phyloP scores from a whole-genome alignment of 2,113 vertebrate genomes.

The Chamaetylas fuelleborni region DNA sequence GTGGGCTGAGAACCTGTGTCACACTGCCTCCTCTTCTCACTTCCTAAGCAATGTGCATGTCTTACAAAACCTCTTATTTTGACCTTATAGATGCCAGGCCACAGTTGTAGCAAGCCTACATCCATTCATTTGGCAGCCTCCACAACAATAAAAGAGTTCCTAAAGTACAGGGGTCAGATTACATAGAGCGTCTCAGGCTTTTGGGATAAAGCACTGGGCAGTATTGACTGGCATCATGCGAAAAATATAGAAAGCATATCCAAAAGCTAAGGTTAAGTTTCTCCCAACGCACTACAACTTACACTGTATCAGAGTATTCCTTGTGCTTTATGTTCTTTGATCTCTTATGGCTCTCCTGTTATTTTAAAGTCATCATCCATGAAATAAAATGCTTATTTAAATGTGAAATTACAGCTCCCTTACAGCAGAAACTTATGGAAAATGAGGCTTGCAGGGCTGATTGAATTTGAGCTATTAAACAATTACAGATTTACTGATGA shows the following conservation, averaged over 20 bases:
- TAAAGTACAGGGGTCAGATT: not conserved
- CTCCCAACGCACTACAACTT: not conserved
- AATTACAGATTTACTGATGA: conserved; percentile 28
- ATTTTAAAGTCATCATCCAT: not conserved
- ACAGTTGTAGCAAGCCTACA: not conserved
- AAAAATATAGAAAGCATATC: not conserved
- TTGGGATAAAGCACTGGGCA: not conserved
- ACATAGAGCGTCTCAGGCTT: not conserved
- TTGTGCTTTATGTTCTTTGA: not conserved
- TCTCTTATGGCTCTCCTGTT: not conserved
- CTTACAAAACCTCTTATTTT: not conserved
- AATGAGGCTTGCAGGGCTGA: not conserved
- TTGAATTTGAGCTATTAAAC: conserved; percentile 49
- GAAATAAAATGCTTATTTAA: not conserved
- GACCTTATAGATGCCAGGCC: not conserved
- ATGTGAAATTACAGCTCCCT: conserved; percentile 37
- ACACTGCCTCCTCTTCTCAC: not conserved
- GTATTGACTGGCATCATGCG: not conserved
- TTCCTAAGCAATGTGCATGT: not conserved
- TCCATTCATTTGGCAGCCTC: not conserved
- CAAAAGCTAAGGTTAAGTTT: not conserved
- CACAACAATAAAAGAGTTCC: not conserved
- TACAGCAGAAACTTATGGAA: conserved; percentile 27
- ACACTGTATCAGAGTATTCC: not conserved
- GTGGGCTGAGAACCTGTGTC: not conserved